Conservation (phyloP, 2,797 vertebrate species). For the Chelidonichthys spinosus region DNA sequence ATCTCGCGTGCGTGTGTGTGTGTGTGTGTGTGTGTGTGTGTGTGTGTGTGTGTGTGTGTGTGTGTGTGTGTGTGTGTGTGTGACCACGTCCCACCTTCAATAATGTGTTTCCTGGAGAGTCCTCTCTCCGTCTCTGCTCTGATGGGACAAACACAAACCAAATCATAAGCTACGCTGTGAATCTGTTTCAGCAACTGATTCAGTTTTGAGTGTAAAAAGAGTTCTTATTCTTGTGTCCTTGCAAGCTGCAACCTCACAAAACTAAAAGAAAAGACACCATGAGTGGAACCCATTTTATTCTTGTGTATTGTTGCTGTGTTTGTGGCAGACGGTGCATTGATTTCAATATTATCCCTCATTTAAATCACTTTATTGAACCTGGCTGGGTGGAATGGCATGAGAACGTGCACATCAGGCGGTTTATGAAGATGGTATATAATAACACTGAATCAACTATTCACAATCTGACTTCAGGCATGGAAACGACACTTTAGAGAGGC, state of each 20-base stretch:
- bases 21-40: conserved; percentile 19
- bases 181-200: not conserved
- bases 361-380: conserved; percentile 1
- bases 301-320: not conserved
- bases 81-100: conserved; percentile 87
- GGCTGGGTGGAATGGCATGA: not conserved
- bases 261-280: not conserved
- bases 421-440: conserved; percentile 39
- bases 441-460: not conserved
- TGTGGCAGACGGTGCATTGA: not conserved
- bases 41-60: conserved; percentile 25
- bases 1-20: conserved; percentile 14
- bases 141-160: conserved; percentile 58
- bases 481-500: not conserved
- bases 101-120: conserved; percentile 95
- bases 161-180: not conserved
- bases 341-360: not conserved
- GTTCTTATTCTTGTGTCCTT: not conserved
- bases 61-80: conserved; percentile 18
- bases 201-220: not conserved
- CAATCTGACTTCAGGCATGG: not conserved
- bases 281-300: not conserved
- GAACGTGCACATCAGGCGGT: conserved; percentile 21
- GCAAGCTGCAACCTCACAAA: not conserved
- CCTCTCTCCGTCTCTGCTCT: conserved; percentile 96